Evolutionary conservation across 2,888 invertebrate genomes (phyloP).

Genomic region (Eupithecia subfuscata): DNA sequence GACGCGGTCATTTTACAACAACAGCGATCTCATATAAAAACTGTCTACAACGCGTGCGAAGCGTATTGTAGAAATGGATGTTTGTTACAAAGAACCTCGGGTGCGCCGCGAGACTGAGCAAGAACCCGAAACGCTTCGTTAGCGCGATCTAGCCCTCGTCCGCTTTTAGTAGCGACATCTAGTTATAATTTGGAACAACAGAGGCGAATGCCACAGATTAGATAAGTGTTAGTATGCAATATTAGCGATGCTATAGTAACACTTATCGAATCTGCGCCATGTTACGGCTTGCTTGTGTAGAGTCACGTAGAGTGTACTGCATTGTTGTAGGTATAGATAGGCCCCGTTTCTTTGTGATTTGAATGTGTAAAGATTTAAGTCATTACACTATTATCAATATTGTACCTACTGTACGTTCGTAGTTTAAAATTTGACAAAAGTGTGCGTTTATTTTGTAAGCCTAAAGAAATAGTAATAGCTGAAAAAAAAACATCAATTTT

Average conservation of each 20-base stretch:
- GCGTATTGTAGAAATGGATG: not conserved
- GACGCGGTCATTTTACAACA: not conserved
- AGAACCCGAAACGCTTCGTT: conserved; percentile 3
- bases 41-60: conserved; percentile 1
- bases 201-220: not conserved
- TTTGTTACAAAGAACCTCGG: not conserved
- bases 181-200: not conserved
- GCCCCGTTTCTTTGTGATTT: too few species aligned
- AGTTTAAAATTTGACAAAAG: too few species aligned
- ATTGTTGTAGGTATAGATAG: too few species aligned
- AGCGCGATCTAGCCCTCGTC: not conserved
- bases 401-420: too few species aligned
- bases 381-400: too few species aligned
- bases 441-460: too few species aligned
- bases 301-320: too few species aligned
- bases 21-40: not conserved
- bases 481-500: too few species aligned
- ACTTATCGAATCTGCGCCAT: not conserved
- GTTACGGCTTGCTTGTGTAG: not conserved
- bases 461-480: too few species aligned
- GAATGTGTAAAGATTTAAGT: too few species aligned
- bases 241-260: not conserved
- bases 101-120: not conserved
- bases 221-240: not conserved
- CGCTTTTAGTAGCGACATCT: conserved; percentile 2